These are phyloP conservation scores for Epirrita christyi DNA, from an alignment of 2,888 invertebrate species.

Conservation along the genomic window DNA sequence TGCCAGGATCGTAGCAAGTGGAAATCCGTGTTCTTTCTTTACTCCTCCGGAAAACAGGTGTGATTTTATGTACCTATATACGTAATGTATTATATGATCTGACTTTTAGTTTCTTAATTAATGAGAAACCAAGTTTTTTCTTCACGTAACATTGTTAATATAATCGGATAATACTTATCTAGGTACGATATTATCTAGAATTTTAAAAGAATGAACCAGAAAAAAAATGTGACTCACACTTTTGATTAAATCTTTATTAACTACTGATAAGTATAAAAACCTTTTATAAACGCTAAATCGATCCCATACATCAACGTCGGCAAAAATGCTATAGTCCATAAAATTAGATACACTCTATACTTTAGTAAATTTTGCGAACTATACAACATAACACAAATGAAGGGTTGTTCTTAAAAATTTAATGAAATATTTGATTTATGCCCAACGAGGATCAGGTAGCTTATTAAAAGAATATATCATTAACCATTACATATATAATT, in stretches of 20 bases:
- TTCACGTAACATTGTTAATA: too few relatives aligned
- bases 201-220: too few relatives aligned
- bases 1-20: too few relatives aligned
- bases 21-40: too few relatives aligned
- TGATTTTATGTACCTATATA: too few relatives aligned
- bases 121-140: too few relatives aligned
- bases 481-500: constrained; percentile 84
- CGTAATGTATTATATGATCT: too few relatives aligned
- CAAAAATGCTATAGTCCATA: constrained; percentile 66
- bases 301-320: constrained; percentile 60
- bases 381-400: constrained; percentile 57
- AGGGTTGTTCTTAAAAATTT: constrained; percentile 80
- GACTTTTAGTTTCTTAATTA: too few relatives aligned
- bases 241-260: constrained; percentile 16
- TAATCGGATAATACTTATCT: too few relatives aligned
- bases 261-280: background rate
- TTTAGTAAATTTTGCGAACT: constrained; percentile 65
- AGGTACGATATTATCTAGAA: too few relatives aligned
- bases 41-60: too few relatives aligned
- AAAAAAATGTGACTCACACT: constrained; percentile 2
- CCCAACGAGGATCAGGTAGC: constrained; percentile 80
- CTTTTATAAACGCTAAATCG: constrained; percentile 38
- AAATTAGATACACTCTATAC: constrained; percentile 59
- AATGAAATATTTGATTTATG: constrained; percentile 85
- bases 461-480: constrained; percentile 84